phyloP scores from a whole-genome alignment of 2,113 vertebrate genomes.

The Epinephelus cyanopodus region DNA sequence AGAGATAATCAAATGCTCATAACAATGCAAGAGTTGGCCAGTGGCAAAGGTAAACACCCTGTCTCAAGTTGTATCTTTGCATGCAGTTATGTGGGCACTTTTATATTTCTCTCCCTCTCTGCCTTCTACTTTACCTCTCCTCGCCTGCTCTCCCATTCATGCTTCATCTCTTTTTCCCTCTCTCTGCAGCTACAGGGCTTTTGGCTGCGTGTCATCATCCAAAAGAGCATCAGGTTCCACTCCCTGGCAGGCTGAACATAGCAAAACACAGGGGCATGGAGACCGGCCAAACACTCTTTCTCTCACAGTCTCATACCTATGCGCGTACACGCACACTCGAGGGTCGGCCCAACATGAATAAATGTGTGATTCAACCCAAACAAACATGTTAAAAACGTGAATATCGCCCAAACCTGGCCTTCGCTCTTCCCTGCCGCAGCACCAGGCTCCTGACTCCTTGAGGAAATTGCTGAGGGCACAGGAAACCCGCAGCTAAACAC shows the following conservation, averaged over 20 bases:
- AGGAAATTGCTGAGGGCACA: conserved; percentile 78
- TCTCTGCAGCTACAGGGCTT: conserved; percentile 66
- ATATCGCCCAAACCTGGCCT: conserved; percentile 58
- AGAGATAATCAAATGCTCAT: conserved; percentile 46
- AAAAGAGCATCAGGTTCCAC: conserved; percentile 71
- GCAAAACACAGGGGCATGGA: conserved; percentile 75
- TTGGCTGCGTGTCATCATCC: conserved; percentile 72
- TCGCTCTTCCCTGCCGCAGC: conserved; percentile 35
- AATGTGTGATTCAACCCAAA: conserved; percentile 25
- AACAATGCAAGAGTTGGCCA: conserved; percentile 34
- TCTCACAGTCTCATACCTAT: conserved; percentile 11
- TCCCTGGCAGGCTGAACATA: conserved; percentile 71
- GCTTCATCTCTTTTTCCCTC: conserved; percentile 20
- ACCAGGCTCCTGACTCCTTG: conserved; percentile 53
- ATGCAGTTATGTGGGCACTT: conserved; percentile 11
- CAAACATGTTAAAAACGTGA: conserved; percentile 56
- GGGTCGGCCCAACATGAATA: background rate
- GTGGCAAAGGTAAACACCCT: conserved; percentile 45
- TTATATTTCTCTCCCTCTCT: background rate
- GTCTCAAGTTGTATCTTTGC: conserved; percentile 56
- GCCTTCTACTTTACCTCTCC: conserved; percentile 27
- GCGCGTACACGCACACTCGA: background rate
- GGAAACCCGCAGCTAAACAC: conserved; percentile 75
- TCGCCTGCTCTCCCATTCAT: conserved; percentile 44
- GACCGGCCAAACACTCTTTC: conserved; percentile 45